These are phyloP conservation scores for Pseudococcus jackbeardsleyi DNA, from an alignment of 2,888 invertebrate species.

Conservation along the genomic window DNA sequence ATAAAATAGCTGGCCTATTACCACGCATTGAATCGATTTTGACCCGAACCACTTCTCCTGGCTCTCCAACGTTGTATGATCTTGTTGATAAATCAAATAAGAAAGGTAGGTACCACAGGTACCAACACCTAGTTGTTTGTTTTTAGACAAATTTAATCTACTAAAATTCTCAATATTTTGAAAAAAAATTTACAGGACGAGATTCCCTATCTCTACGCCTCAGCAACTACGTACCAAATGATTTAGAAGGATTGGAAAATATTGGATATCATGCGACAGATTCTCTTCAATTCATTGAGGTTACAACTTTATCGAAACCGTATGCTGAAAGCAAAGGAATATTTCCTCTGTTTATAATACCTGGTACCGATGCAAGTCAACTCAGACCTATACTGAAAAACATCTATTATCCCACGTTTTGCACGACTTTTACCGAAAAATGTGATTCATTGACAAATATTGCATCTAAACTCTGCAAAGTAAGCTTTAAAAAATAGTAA, in stretches of 20 bases:
- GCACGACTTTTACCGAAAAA: conserved; percentile 69
- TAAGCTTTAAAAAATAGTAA: neutral
- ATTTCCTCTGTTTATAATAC: conserved; percentile 70
- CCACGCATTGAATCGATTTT: conserved; percentile 14
- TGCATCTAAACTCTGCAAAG: conserved; percentile 1
- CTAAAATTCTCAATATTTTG: neutral
- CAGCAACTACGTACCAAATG: conserved; percentile 55
- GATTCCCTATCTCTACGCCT: conserved; percentile 36
- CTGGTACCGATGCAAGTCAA: conserved; percentile 69
- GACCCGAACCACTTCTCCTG: neutral
- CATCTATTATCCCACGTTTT: conserved; percentile 70
- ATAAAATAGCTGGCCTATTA: conserved; percentile 13
- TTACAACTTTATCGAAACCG: conserved; percentile 70
- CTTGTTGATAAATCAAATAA: conserved; percentile 50
- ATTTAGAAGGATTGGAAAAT: conserved; percentile 57
- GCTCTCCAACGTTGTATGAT: conserved; percentile 12
- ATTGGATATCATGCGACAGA: conserved; percentile 52
- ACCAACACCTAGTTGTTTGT: neutral
- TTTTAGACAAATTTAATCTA: neutral
- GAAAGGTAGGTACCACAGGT: neutral
- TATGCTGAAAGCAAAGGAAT: conserved; percentile 68
- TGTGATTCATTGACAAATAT: conserved; percentile 5
- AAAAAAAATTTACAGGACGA: neutral
- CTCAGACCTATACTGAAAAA: conserved; percentile 68
- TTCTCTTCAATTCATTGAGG: conserved; percentile 69